Evolutionary conservation across 2,113 vertebrate species (phyloP).

Genomic region (Zapornia atra): DNA sequence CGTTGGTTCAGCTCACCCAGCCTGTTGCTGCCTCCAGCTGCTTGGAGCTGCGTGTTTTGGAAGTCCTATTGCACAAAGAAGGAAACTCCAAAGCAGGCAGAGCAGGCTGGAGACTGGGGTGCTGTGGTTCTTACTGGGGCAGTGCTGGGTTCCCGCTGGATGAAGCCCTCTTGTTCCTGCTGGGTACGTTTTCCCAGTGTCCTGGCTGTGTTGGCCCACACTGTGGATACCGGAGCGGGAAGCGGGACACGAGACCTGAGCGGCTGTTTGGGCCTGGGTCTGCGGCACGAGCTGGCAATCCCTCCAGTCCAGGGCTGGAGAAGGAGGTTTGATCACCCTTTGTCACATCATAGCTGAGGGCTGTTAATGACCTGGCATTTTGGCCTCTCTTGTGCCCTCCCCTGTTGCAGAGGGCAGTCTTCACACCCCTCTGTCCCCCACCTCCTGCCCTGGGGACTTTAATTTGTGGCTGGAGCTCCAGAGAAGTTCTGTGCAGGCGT

Average conservation of each 20-base stretch:
- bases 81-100: not conserved
- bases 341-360: rapidly evolving
- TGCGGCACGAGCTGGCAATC: not conserved
- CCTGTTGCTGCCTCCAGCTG: not conserved
- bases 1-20: too few species aligned
- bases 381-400: not conserved
- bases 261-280: not conserved
- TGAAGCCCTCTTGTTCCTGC: rapidly evolving
- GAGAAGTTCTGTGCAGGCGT: not conserved
- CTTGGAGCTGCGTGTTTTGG: not conserved
- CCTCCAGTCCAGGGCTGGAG: not conserved
- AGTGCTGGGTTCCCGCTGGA: not conserved
- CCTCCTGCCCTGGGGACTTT: rapidly evolving
- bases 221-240: not conserved
- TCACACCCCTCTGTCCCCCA: not conserved
- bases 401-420: not conserved
- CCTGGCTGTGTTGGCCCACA: rapidly evolving
- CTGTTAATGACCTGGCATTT: rapidly evolving
- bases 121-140: not conserved
- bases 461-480: not conserved
- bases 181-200: rapidly evolving
- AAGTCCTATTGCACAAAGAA: too few species aligned
- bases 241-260: rapidly evolving
- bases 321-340: not conserved
- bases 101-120: rapidly evolving